phyloP scores from a whole-genome alignment of 2,888 invertebrate genomes.

The Epistrophella euchroma region DNA sequence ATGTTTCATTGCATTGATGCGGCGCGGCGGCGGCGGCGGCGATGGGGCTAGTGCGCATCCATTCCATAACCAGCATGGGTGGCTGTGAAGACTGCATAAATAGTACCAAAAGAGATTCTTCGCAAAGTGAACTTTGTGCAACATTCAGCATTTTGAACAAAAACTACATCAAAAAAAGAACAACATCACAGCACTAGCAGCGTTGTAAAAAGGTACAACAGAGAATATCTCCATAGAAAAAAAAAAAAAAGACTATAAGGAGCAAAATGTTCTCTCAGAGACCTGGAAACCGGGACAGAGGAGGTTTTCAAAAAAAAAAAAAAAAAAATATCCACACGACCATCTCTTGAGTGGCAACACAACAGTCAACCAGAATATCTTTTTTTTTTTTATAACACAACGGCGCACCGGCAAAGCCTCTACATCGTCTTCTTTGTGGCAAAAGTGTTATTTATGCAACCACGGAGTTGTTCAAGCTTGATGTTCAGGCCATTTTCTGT shows the following conservation, averaged over 20 bases:
- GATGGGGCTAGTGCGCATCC: slow-evolving; percentile 39
- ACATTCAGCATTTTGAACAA: slow-evolving; percentile 28
- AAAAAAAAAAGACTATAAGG: slow-evolving; percentile 16
- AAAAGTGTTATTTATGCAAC: slow-evolving; percentile 73
- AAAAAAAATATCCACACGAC: slow-evolving; percentile 53
- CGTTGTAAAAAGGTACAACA: slow-evolving; percentile 56
- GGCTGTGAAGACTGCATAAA: slow-evolving; percentile 71
- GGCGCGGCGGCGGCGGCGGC: neutral
- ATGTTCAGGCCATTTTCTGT: slow-evolving; percentile 50
- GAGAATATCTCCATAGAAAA: slow-evolving; percentile 21
- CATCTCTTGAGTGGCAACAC: slow-evolving; percentile 74
- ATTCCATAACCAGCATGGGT: slow-evolving; percentile 69
- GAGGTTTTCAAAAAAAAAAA: slow-evolving; percentile 3
- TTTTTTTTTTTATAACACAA: slow-evolving; percentile 48
- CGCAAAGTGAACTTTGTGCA: slow-evolving; percentile 59
- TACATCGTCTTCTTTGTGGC: slow-evolving; percentile 63
- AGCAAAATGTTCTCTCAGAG: slow-evolving; percentile 45
- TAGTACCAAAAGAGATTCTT: slow-evolving; percentile 62
- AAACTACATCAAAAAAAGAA: slow-evolving; percentile 34
- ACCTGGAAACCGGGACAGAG: slow-evolving; percentile 8
- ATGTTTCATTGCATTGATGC: neutral
- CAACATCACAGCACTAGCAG: slow-evolving; percentile 25
- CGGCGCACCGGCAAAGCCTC: slow-evolving; percentile 58
- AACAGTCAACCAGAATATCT: slow-evolving; percentile 65
- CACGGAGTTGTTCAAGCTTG: slow-evolving; percentile 53